Percentiles rank a stretch among this genome's conserved stretches.
Conservation (phyloP, 2,888 invertebrate genomes). For the Tipula helvola region DNA sequence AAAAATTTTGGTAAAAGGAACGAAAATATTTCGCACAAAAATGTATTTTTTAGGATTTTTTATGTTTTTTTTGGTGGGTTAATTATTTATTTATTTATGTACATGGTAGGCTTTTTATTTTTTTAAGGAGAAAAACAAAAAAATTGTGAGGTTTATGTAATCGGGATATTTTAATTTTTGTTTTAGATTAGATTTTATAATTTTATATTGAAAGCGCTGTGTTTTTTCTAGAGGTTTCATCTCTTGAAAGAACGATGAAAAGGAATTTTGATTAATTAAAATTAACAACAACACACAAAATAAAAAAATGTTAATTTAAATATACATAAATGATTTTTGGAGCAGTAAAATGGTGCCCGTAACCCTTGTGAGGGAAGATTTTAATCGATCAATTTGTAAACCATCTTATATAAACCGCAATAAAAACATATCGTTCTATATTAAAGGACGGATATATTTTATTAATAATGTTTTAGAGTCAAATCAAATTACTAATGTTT, state of each 20-base stretch:
- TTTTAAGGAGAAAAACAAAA: background rate
- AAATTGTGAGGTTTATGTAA: background rate
- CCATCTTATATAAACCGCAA: too few species aligned
- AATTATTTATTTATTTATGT: slow-evolving; percentile 4
- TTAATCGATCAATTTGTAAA: background rate
- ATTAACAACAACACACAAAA: background rate
- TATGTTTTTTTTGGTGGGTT: background rate
- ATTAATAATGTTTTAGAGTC: too few species aligned
- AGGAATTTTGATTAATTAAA: background rate
- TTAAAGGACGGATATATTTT: too few species aligned
- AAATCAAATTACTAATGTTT: too few species aligned
- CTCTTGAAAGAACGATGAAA: background rate
- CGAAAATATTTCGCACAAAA: background rate
- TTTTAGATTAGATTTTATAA: background rate
- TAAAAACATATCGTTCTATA: too few species aligned
- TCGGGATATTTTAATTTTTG: background rate
- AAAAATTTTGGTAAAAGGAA: background rate
- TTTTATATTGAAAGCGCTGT: background rate
- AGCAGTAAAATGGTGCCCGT: background rate
- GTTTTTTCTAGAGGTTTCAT: background rate
- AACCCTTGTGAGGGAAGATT: background rate
- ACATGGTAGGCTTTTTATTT: background rate
- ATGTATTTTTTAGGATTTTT: background rate
- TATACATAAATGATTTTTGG: background rate
- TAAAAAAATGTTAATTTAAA: background rate